These are phyloP conservation scores for Girardia tigrina DNA, from an alignment of 2,888 invertebrate genomes.

Conservation along the genomic window DNA sequence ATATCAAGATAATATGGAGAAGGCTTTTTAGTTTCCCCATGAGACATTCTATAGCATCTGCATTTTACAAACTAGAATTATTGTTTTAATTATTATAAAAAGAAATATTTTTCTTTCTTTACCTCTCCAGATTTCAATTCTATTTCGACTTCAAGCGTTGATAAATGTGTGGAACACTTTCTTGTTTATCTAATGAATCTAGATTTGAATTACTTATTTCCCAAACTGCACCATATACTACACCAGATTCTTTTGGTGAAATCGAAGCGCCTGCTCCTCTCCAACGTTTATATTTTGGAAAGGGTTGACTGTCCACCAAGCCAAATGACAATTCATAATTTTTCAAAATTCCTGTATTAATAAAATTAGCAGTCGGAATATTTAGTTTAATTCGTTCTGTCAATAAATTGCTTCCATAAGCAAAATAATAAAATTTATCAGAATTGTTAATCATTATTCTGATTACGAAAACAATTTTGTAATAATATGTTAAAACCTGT, in stretches of 20 bases:
- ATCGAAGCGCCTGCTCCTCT: slow-evolving; percentile 71
- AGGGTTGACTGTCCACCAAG: not conserved
- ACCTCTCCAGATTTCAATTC: slow-evolving; percentile 45
- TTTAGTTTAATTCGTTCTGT: slow-evolving; percentile 65
- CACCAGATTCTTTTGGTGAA: slow-evolving; percentile 54
- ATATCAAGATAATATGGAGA: slow-evolving; percentile 64
- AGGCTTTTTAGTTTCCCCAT: slow-evolving; percentile 45
- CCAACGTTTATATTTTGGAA: slow-evolving; percentile 59
- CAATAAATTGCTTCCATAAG: slow-evolving; percentile 74
- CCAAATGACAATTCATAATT: not conserved
- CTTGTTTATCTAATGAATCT: slow-evolving; percentile 56
- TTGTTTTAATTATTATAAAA: too few species aligned
- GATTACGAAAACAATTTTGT: too few species aligned
- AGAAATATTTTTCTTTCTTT: too few species aligned
- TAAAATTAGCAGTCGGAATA: slow-evolving; percentile 58
- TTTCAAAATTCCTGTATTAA: slow-evolving; percentile 52
- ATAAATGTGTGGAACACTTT: slow-evolving; percentile 51
- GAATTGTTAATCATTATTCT: too few species aligned
- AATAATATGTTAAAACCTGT: too few species aligned
- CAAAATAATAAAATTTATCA: slow-evolving; percentile 66
- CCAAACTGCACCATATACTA: slow-evolving; percentile 69
- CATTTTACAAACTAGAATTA: too few species aligned
- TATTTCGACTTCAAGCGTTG: slow-evolving; percentile 57
- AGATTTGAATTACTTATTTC: slow-evolving; percentile 58
- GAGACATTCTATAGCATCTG: slow-evolving; percentile 60